Percentiles rank a stretch among this genome's conserved stretches.
phyloP scores from a whole-genome alignment of 2,888 invertebrate genomes.

The Criorhina ranunculi region DNA sequence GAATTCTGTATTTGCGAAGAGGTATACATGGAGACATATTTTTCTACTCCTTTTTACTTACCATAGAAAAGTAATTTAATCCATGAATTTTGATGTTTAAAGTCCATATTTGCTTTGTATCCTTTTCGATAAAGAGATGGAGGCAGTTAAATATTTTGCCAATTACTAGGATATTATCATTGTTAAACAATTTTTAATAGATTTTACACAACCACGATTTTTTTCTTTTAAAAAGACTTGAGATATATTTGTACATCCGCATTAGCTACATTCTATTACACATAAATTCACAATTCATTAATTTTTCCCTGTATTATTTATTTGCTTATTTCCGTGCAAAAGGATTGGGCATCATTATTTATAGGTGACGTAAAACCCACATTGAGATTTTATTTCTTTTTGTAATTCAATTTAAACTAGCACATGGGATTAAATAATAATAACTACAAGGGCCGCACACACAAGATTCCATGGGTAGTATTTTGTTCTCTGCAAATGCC shows the following conservation, averaged over 20 bases:
- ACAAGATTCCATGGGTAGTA: slow-evolving; percentile 25
- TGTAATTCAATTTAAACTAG: slow-evolving; percentile 52
- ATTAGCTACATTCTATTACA: slow-evolving; percentile 40
- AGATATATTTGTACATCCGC: slow-evolving; percentile 14
- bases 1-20: not conserved
- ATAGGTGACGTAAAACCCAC: not conserved
- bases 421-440: slow-evolving; percentile 56
- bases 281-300: slow-evolving; percentile 29
- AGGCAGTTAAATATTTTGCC: slow-evolving; percentile 38
- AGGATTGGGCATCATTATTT: not conserved
- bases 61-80: slow-evolving; percentile 69
- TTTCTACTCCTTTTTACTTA: slow-evolving; percentile 25
- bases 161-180: slow-evolving; percentile 74
- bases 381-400: slow-evolving; percentile 21
- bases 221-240: slow-evolving; percentile 37
- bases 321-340: not conserved
- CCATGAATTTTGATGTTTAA: slow-evolving; percentile 73
- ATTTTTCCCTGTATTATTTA: slow-evolving; percentile 44
- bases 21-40: not conserved
- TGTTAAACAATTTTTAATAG: slow-evolving; percentile 41
- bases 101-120: slow-evolving; percentile 72
- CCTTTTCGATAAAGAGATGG: slow-evolving; percentile 61
- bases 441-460: slow-evolving; percentile 46
- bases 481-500: slow-evolving; percentile 45
- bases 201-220: slow-evolving; percentile 66